Evolutionary conservation across 2,888 invertebrate genomes (phyloP).

Genomic region (Latheticus oryzae): DNA sequence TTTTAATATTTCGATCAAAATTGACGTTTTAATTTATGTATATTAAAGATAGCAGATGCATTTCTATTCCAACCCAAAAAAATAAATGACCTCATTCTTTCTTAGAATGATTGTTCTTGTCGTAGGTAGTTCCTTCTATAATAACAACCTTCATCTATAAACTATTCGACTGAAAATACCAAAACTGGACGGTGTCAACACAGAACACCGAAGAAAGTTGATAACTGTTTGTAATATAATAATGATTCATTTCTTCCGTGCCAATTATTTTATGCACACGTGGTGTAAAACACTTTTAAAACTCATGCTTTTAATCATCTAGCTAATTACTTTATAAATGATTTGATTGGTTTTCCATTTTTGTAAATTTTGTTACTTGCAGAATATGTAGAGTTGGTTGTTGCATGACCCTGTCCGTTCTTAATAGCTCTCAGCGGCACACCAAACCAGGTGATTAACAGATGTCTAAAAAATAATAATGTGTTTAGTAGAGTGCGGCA

Average conservation of each 20-base stretch:
- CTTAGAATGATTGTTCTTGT: conserved; percentile 25
- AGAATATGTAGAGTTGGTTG: too few relatives aligned
- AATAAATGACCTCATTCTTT: conserved; percentile 29
- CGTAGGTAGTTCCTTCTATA: conserved; percentile 7
- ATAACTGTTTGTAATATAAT: too few relatives aligned
- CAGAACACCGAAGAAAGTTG: neutral
- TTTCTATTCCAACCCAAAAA: conserved; percentile 22
- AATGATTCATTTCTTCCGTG: too few relatives aligned
- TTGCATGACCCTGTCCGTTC: conserved; percentile 51
- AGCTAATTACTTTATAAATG: too few relatives aligned
- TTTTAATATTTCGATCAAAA: conserved; percentile 34
- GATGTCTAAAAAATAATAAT: conserved; percentile 60
- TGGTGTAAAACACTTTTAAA: too few relatives aligned
- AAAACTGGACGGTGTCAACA: conserved; percentile 24
- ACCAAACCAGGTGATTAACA: conserved; percentile 61
- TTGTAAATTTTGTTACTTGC: too few relatives aligned
- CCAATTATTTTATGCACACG: too few relatives aligned
- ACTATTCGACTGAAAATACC: conserved; percentile 5
- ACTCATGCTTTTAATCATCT: too few relatives aligned
- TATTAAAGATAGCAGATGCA: conserved; percentile 30
- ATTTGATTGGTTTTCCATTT: too few relatives aligned
- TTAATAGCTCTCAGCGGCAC: conserved; percentile 58
- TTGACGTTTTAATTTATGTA: conserved; percentile 40
- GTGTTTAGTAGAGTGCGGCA: conserved; percentile 43
- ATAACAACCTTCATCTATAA: conserved; percentile 8